Evolutionary conservation across 2,888 invertebrate species (phyloP).

Genomic region (Abscondita cerata): DNA sequence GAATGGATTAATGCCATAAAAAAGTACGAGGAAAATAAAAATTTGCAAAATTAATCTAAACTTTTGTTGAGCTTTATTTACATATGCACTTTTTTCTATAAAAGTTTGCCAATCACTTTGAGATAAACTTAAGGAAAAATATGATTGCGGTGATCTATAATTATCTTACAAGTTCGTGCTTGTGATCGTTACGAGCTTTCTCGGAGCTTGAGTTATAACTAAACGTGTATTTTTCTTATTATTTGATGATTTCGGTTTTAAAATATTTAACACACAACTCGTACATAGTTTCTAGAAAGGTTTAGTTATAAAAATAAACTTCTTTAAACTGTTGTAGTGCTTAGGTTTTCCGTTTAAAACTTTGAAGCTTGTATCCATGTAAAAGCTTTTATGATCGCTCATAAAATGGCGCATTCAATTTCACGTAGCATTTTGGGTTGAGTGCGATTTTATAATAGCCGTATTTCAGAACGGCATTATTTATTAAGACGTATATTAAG

Average conservation of each 20-base stretch:
- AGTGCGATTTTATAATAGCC: slow-evolving; percentile 35
- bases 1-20: too few species aligned
- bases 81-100: too few species aligned
- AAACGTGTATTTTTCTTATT: neutral
- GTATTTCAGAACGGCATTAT: slow-evolving; percentile 39
- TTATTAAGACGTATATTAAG: slow-evolving; percentile 49
- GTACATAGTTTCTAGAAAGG: slow-evolving; percentile 12
- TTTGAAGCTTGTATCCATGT: slow-evolving; percentile 30
- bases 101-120: too few species aligned
- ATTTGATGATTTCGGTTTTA: slow-evolving; percentile 10
- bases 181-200: too few species aligned
- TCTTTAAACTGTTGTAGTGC: slow-evolving; percentile 24
- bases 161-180: too few species aligned
- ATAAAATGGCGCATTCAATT: slow-evolving; percentile 49
- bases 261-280: slow-evolving; percentile 1
- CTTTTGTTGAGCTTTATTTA: too few species aligned
- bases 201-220: too few species aligned
- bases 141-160: too few species aligned
- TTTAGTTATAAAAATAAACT: slow-evolving; percentile 18
- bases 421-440: slow-evolving; percentile 40
- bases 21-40: too few species aligned
- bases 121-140: too few species aligned
- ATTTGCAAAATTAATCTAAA: too few species aligned
- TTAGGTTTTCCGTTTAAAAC: slow-evolving; percentile 29
- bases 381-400: slow-evolving; percentile 45